phyloP scores from a whole-genome alignment of 2,797 vertebrate species.

The Onychomys leucogaster region DNA sequence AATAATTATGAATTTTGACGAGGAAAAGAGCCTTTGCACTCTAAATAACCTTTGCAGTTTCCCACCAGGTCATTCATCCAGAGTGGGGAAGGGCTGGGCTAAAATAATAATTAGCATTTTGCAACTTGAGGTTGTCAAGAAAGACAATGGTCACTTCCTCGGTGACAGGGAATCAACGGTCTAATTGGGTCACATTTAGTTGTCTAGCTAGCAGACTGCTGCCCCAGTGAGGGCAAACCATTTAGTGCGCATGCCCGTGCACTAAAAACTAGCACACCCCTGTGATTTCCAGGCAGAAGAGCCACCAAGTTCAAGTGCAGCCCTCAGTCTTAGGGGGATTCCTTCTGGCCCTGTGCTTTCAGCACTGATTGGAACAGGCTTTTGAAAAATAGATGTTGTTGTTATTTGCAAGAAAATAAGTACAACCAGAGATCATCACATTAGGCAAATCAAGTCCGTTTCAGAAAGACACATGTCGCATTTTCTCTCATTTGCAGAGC shows the following conservation, averaged over 20 bases:
- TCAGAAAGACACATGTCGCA: not conserved
- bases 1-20: constrained; percentile 1
- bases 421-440: not conserved
- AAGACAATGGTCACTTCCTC: not conserved
- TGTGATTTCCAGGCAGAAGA: not conserved
- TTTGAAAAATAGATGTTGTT: not conserved
- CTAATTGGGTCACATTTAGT: not conserved
- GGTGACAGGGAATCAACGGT: not conserved
- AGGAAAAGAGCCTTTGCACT: not conserved
- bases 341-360: not conserved
- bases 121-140: not conserved
- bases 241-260: accelerated
- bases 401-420: not conserved
- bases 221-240: not conserved
- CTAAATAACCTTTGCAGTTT: constrained; percentile 25
- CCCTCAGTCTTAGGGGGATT: not conserved
- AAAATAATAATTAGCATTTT: not conserved
- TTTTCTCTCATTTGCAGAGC: not conserved
- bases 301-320: not conserved
- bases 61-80: not conserved
- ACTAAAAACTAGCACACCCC: not conserved
- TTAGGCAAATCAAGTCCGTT: not conserved
- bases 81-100: not conserved
- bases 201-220: not conserved
- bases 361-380: not conserved